Base-by-base conservation (phyloP, 2,113 vertebrate genomes). In the Cheilinus undulatus region DNA sequence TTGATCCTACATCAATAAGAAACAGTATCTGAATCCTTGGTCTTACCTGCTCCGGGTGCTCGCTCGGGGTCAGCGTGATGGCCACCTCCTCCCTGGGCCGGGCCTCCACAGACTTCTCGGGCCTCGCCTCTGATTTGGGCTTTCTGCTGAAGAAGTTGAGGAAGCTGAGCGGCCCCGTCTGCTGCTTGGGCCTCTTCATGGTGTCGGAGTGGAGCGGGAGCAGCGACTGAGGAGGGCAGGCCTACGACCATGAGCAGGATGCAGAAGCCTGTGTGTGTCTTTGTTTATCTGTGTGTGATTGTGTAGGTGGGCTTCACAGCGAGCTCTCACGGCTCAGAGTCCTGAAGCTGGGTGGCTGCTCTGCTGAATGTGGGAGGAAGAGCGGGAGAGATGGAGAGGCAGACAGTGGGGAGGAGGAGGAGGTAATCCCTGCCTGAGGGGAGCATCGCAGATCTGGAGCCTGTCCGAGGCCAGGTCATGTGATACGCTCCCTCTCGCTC, bases 171-270 rank as follows among this genome's bases (percentile, higher is more conserved):
- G 90, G 76, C 2, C 93, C 92, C 11, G 92, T 91, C 84, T 88
- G 90, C 66, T 85, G 83, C 7, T 88, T 86, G 86, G 94, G 93
- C 84, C 53, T 92, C 88, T 94, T 95, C 95, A 95, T 95, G 89
- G 73, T 78, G 49, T 65, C 38, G 60, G 11, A 75, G 76, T 77
- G 34, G 75, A 76, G 76, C 51, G 14, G 70, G 63, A 67, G 76
- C 74, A 83, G 88, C 69, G 73, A 81, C 82, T 56, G 86, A 83
- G 78, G 73, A 78, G 48, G 51, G 20, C 78, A 79, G 82, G 74
- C 77, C 85, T 83, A 86, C 53, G 68, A 90, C 84, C 92, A 92
- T 93, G 87, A 88, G 90, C 77, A 17, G 75, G 74, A 82, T 5
- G 13, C 74, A 45, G 27, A 56, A 19, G 51, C 3, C 51, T 50